phyloP scores from a whole-genome alignment of 2,888 invertebrate species.

The Pyrrhosoma nymphula region DNA sequence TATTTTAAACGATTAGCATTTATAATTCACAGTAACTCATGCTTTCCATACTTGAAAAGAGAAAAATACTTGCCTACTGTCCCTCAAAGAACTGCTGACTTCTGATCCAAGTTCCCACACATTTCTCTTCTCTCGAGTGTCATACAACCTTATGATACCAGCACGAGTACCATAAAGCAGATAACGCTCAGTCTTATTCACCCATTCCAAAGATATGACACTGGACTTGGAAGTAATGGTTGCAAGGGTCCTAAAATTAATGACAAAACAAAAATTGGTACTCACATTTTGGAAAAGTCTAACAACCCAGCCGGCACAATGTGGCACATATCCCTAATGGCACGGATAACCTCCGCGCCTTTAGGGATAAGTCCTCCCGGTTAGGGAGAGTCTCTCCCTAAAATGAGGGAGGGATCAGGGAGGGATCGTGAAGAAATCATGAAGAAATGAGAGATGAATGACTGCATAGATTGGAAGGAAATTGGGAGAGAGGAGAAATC shows the following conservation, averaged over 20 bases:
- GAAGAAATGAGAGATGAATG: no score
- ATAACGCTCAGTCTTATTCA: conserved; percentile 81
- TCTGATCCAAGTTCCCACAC: conserved; percentile 80
- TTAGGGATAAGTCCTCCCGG: no score
- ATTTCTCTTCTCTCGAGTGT: conserved; percentile 81
- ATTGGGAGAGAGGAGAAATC: no score
- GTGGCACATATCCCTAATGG: background rate
- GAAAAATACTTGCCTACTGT: conserved; percentile 71
- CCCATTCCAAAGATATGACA: conserved; percentile 82
- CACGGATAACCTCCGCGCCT: background rate
- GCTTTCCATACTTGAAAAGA: no score
- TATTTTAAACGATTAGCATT: no score
- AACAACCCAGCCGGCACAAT: no score
- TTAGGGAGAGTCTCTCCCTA: no score
- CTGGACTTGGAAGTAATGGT: conserved; percentile 80
- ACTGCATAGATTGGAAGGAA: no score
- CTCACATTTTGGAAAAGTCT: background rate
- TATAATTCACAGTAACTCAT: no score
- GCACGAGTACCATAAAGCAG: conserved; percentile 81
- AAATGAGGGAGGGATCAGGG: no score
- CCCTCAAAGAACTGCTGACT: conserved; percentile 71
- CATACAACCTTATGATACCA: conserved; percentile 81
- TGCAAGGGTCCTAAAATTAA: conserved; percentile 78
- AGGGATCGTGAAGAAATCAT: no score
- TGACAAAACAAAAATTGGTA: conserved; percentile 35